Percentiles rank a stretch among this genome's conserved stretches.
phyloP scores from a whole-genome alignment of 2,888 invertebrate species.

The Zygaena filipendulae region DNA sequence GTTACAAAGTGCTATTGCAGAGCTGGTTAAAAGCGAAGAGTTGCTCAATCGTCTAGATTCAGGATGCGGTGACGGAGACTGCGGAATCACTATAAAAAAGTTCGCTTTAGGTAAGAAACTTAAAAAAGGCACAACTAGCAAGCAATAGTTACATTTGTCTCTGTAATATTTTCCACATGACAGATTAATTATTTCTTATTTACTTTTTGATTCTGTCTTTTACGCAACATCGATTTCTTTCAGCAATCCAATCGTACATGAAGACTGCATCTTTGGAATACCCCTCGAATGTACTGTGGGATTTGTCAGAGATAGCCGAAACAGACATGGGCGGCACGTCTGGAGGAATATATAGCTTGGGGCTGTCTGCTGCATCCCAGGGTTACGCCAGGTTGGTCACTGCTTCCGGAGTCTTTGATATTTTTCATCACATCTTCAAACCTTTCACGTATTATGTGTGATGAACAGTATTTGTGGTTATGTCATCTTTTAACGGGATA shows the following conservation, averaged over 20 bases:
- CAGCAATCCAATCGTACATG: conserved; percentile 39
- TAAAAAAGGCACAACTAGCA: background rate
- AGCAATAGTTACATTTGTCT: too few species aligned
- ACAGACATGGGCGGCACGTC: conserved; percentile 81
- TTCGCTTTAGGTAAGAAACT: conserved; percentile 62
- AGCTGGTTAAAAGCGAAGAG: conserved; percentile 68
- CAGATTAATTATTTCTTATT: background rate
- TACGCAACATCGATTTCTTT: conserved; percentile 4
- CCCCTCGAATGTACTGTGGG: conserved; percentile 51
- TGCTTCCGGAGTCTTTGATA: background rate
- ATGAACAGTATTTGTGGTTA: background rate
- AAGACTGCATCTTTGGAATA: conserved; percentile 33
- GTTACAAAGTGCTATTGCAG: conserved; percentile 50
- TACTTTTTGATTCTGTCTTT: background rate
- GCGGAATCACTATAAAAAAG: conserved; percentile 74
- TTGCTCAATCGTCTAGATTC: conserved; percentile 75
- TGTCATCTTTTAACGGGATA: background rate
- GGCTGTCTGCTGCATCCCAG: conserved; percentile 74
- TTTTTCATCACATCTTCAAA: background rate
- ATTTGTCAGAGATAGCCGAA: conserved; percentile 72
- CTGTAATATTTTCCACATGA: background rate
- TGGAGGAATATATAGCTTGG: conserved; percentile 82
- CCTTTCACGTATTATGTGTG: too few species aligned
- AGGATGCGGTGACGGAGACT: conserved; percentile 80
- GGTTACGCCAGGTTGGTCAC: conserved; percentile 38